These are phyloP conservation scores for Tribolium madens DNA, from an alignment of 1,140 invertebrate genomes.

Conservation along the genomic window DNA sequence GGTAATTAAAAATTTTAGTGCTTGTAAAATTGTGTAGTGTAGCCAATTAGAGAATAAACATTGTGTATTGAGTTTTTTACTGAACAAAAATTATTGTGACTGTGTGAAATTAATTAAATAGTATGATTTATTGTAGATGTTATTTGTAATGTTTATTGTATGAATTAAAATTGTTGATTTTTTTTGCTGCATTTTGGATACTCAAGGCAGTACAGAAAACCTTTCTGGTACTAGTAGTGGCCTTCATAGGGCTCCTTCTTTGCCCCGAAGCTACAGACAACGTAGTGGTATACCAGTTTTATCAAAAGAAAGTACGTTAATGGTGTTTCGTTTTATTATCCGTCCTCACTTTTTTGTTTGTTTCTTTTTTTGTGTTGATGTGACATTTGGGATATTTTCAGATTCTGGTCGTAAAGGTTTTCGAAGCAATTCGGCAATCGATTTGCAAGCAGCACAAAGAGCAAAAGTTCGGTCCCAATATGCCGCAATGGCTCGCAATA, in stretches of 20 bases:
- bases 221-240: slow-evolving; percentile 65
- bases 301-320: slow-evolving; percentile 63
- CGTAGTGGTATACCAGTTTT: slow-evolving; percentile 73
- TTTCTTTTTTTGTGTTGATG: slow-evolving; percentile 25
- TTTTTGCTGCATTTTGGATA: slow-evolving; percentile 53
- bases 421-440: slow-evolving; percentile 93
- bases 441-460: slow-evolving; percentile 88
- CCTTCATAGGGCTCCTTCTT: slow-evolving; percentile 71
- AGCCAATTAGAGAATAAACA: neutral
- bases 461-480: slow-evolving; percentile 86
- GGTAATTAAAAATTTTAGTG: neutral
- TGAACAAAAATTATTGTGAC: neutral
- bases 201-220: slow-evolving; percentile 71
- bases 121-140: neutral
- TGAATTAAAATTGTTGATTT: slow-evolving; percentile 24
- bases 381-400: slow-evolving; percentile 32
- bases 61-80: neutral
- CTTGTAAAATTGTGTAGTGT: neutral
- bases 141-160: neutral
- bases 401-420: slow-evolving; percentile 65
- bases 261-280: slow-evolving; percentile 72
- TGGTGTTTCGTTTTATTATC: neutral
- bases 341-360: neutral
- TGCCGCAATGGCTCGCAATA: slow-evolving; percentile 80
- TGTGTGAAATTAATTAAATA: neutral